Percentiles rank a stretch among this genome's conserved stretches.
Evolutionary conservation across 1,140 invertebrate genomes (phyloP).

Genomic region (Aricia agestis): DNA sequence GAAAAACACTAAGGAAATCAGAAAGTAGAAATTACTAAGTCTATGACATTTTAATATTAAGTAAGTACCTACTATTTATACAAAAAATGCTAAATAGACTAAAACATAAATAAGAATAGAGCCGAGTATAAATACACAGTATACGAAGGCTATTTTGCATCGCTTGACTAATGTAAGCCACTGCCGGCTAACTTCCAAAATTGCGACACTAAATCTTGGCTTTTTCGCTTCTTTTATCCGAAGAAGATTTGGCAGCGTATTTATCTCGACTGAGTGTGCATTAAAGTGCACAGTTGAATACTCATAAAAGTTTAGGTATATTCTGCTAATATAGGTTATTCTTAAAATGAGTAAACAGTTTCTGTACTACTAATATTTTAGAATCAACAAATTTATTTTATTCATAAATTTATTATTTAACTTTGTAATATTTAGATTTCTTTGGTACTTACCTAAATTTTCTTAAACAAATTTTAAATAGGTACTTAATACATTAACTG

Average conservation of each 20-base stretch:
- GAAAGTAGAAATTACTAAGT: too few relatives aligned
- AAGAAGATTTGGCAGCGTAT: constrained; percentile 68
- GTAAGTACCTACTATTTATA: too few relatives aligned
- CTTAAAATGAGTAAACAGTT: not conserved
- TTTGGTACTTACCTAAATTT: too few relatives aligned
- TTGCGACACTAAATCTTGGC: constrained; percentile 66
- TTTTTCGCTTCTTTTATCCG: constrained; percentile 67
- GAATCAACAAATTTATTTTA: too few relatives aligned
- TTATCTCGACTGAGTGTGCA: constrained; percentile 52
- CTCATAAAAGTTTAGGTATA: constrained; percentile 49
- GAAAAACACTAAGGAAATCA: too few relatives aligned
- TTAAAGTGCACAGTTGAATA: constrained; percentile 22
- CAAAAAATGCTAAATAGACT: too few relatives aligned
- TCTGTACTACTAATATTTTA: too few relatives aligned
- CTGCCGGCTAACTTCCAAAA: constrained; percentile 73
- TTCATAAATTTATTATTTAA: too few relatives aligned
- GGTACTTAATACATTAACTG: too few relatives aligned
- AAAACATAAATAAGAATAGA: not conserved
- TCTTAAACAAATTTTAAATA: too few relatives aligned
- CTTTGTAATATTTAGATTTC: too few relatives aligned
- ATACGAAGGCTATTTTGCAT: constrained; percentile 51
- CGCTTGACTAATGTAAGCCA: constrained; percentile 62
- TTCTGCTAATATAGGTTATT: not conserved
- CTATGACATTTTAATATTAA: too few relatives aligned
- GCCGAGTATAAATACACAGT: not conserved